These are phyloP conservation scores for Thamnophis elegans DNA, from an alignment of 2,797 vertebrate species.

Conservation along the genomic window DNA sequence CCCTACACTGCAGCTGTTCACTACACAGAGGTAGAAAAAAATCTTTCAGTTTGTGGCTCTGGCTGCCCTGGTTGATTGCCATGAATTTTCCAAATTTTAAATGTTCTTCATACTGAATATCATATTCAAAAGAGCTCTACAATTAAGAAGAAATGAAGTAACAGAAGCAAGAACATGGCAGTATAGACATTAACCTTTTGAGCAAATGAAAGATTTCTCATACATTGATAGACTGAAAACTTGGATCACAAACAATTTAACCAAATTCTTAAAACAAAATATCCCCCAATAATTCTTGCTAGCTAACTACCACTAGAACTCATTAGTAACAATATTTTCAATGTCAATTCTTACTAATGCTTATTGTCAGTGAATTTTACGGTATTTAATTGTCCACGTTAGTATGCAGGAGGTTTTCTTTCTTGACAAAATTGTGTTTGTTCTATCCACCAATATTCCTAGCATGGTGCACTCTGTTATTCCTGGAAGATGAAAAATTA, in stretches of 20 bases:
- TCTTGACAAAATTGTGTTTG: not conserved
- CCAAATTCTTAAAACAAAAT: conserved; percentile 30
- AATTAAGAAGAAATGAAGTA: conserved; percentile 25
- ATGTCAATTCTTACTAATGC: not conserved
- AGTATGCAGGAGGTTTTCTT: not conserved
- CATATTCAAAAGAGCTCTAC: not conserved
- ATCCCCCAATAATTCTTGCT: not conserved
- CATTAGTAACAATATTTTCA: not conserved
- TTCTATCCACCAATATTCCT: not conserved
- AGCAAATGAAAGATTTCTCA: not conserved
- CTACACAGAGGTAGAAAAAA: not conserved
- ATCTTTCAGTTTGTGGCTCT: not conserved
- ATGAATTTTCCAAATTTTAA: not conserved
- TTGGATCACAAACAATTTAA: conserved; percentile 15
- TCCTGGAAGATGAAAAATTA: not conserved
- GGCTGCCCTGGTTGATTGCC: not conserved
- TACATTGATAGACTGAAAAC: not conserved
- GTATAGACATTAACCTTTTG: not conserved
- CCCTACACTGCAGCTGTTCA: not conserved
- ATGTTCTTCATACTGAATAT: not conserved
- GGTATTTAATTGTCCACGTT: not conserved
- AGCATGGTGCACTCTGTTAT: not conserved
- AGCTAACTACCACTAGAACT: not conserved
- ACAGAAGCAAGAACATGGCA: conserved; percentile 25
- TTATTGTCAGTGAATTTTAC: not conserved